Conservation (phyloP, 2,797 vertebrate genomes). For the Dendrocincla tyrannina region DNA sequence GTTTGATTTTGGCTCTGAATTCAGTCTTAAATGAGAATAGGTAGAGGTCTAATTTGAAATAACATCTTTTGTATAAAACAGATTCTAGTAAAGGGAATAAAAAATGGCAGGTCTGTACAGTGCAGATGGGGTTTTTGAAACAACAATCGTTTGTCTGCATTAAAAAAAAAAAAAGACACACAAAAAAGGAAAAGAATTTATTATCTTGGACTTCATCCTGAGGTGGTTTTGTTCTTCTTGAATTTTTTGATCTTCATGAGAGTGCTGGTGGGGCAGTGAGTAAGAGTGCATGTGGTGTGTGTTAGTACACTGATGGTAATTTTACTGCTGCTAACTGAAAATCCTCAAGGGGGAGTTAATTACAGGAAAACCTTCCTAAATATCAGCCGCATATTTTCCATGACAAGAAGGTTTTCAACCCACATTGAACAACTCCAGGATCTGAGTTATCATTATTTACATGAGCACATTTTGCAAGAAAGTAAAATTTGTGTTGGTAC, state of each 20-base stretch:
- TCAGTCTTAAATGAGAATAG: background rate
- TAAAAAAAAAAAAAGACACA: background rate
- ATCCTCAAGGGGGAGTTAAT: conserved; percentile 99
- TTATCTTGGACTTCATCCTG: conserved; percentile 71
- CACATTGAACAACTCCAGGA: conserved; percentile 81
- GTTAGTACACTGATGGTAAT: conserved; percentile 99
- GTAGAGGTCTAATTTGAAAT: background rate
- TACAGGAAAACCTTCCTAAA: conserved; percentile 99
- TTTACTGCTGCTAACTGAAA: conserved; percentile 98
- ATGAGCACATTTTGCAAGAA: conserved; percentile 59
- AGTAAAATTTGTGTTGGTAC: conserved; percentile 10
- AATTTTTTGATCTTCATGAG: conserved; percentile 60
- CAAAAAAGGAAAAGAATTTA: conserved; percentile 9
- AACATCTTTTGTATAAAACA: background rate
- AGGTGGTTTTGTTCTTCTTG: conserved; percentile 71
- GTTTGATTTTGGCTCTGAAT: background rate
- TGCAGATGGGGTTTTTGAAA: conserved; percentile 19
- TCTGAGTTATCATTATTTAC: conserved; percentile 63
- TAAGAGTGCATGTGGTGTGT: conserved; percentile 92
- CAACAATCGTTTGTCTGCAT: conserved; percentile 21
- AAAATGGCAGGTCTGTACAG: background rate
- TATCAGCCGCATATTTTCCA: conserved; percentile 98
- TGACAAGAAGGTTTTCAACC: conserved; percentile 91
- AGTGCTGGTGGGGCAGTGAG: conserved; percentile 72
- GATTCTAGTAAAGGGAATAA: background rate